Percentiles rank a stretch among this genome's conserved stretches.
Evolutionary conservation across 2,888 invertebrate genomes (phyloP).

Genomic region (Scotopteryx bipunctaria): DNA sequence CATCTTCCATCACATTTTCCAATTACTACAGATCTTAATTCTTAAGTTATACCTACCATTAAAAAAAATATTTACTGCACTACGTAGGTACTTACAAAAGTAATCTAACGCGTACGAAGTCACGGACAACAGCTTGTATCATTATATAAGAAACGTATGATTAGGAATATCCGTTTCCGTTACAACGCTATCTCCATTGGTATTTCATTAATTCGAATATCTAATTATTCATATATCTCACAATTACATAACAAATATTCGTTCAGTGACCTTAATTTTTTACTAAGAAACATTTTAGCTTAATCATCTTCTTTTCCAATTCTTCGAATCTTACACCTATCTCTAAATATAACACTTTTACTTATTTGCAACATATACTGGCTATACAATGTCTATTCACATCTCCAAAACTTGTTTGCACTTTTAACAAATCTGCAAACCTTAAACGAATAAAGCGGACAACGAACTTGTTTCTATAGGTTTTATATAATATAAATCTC

Average conservation of each 20-base stretch:
- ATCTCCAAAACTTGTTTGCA: conserved; percentile 72
- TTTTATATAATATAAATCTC: conserved; percentile 25
- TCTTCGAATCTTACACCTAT: conserved; percentile 37
- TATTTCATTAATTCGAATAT: conserved; percentile 30
- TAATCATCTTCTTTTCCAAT: conserved; percentile 14
- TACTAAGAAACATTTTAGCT: conserved; percentile 9
- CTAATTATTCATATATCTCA: conserved; percentile 27
- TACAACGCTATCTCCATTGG: conserved; percentile 35
- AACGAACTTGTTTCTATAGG: conserved; percentile 55
- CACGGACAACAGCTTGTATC: no score
- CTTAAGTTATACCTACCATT: no score
- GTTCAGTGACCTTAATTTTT: conserved; percentile 24
- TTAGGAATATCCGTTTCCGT: conserved; percentile 56
- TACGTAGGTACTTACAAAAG: no score
- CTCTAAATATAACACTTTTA: conserved; percentile 52
- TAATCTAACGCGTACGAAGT: no score
- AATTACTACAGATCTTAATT: no score
- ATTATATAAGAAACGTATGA: conserved; percentile 47
- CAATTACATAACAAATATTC: conserved; percentile 26
- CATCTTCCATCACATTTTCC: no score
- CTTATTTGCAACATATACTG: conserved; percentile 50
- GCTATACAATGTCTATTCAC: conserved; percentile 59
- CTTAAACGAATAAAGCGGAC: conserved; percentile 63
- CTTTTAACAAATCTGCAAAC: conserved; percentile 76
- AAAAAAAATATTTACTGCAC: no score